phyloP scores from a whole-genome alignment of 2,888 invertebrate genomes.

The Drosophila koepferae region DNA sequence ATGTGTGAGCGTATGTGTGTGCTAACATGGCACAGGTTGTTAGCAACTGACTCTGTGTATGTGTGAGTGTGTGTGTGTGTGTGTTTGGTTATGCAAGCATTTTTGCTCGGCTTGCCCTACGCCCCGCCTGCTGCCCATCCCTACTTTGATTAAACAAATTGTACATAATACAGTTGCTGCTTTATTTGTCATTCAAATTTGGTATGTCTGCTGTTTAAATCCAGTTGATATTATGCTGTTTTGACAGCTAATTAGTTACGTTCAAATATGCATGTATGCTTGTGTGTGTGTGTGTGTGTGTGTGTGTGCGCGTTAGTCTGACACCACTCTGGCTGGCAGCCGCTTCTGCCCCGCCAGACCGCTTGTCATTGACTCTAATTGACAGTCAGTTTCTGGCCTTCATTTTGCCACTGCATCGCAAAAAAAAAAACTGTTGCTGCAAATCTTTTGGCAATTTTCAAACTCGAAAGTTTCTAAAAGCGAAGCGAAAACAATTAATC shows the following conservation, averaged over 20 bases:
- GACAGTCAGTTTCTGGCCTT: constrained; percentile 29
- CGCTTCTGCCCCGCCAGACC: not conserved
- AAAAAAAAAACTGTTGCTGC: constrained; percentile 21
- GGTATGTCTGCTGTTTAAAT: constrained; percentile 43
- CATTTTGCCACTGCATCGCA: constrained; percentile 12
- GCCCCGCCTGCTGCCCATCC: not conserved
- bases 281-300: not conserved
- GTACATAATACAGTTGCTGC: constrained; percentile 56
- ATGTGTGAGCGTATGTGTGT: constrained; percentile 17
- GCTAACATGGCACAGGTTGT: constrained; percentile 26
- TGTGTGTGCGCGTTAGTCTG: not conserved
- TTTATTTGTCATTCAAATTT: constrained; percentile 57
- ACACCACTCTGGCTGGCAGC: constrained; percentile 12
- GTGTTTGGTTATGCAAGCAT: constrained; percentile 28
- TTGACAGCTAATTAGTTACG: constrained; percentile 82
- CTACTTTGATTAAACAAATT: constrained; percentile 53
- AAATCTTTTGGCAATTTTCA: constrained; percentile 33
- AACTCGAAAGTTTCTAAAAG: constrained; percentile 6
- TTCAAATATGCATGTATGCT: constrained; percentile 48
- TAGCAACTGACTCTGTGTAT: constrained; percentile 12
- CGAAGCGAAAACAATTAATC: constrained; percentile 47
- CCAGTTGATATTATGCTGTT: constrained; percentile 74
- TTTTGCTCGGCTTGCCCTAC: constrained; percentile 13
- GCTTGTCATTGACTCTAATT: constrained; percentile 38
- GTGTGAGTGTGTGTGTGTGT: constrained; percentile 25